Evolutionary conservation across 1,140 invertebrate species (phyloP), one percentile per base, ranked within the genome.

Genomic region (Agrypnia vestita): DNA sequence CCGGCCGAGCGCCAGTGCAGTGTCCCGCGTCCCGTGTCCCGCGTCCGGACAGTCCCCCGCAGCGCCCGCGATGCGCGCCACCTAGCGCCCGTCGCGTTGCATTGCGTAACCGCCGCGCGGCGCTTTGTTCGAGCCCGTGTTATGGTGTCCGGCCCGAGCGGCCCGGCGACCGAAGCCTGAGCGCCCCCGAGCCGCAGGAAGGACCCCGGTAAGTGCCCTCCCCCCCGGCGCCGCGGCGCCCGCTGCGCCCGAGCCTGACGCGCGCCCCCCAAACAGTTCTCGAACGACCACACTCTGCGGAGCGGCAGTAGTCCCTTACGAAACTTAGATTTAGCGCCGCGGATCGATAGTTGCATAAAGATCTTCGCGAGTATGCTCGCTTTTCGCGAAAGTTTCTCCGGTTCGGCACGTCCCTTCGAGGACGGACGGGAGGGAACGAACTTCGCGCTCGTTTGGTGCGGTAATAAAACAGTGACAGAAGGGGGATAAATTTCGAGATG

Each of bases 71-170:
- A 43, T 67, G 25, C 62, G 43, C 67, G 67, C n/a, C 17, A 47
- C n/a, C n/a, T 51, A 49, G 43, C 11, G 44, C 43, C 9, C 11
- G 44, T 47, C 17, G 67, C 15, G 13, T 67, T 15, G 4, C 35
- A 67, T 71, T 71, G 67, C 67, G 47, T 71, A 71, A 71, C 67
- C 15, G 67, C 44, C 47, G 43, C 67, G 15, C 64, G 11, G 47
- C 25, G 67, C 43, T 46, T 46, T 35, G 62, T 46, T 17, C 35
- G 25, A 35, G 62, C 25, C 12, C 35, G 25, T 47, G 67, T 71
- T 51, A 47, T 51, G 67, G 67, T 49, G 67, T 46, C 15, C 62
- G 35, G 62, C n/a, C 62, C 67, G 15, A 44, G 43, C 15, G 67
- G 6, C 46, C 67, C 15, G n/a, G 44, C 44, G 35, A 64, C n/a